These are phyloP conservation scores for Standfussiana lucernea DNA, from an alignment of 2,888 invertebrate species.

Conservation along the genomic window DNA sequence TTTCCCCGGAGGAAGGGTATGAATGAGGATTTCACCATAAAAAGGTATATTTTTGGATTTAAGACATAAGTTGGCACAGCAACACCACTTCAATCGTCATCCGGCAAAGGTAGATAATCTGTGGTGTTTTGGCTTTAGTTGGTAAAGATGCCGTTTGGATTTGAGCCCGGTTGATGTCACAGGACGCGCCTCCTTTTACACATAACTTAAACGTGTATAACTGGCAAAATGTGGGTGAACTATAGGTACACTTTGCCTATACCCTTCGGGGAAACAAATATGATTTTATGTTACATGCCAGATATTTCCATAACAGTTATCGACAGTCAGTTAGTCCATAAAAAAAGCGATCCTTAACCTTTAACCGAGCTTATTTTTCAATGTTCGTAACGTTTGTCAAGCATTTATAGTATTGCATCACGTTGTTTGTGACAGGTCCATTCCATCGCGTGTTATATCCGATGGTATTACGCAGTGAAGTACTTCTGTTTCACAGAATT, in stretches of 20 bases:
- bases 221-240: not conserved
- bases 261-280: not conserved
- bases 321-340: not conserved
- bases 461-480: not conserved
- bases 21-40: not conserved
- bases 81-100: not conserved
- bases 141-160: not conserved
- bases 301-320: conserved; percentile 14
- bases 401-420: conserved; percentile 40
- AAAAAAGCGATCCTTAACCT: conserved; percentile 8
- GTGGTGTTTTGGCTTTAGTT: not conserved
- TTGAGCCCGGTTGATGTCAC: not conserved
- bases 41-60: not conserved
- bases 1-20: not conserved
- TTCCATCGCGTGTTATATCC: conserved; percentile 9
- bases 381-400: not conserved
- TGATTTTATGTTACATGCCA: not conserved
- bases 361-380: conserved; percentile 9
- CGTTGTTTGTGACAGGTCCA: conserved; percentile 3
- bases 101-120: not conserved
- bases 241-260: not conserved
- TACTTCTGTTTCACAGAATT: conserved; percentile 6
- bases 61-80: not conserved
- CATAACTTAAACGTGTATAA: not conserved
- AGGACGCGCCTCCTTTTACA: not conserved